A percentile compares a stretch with the other conserved stretches of the same genome.
Conservation (phyloP, 2,797 vertebrate genomes). For the Chrysocyon brachyurus region DNA sequence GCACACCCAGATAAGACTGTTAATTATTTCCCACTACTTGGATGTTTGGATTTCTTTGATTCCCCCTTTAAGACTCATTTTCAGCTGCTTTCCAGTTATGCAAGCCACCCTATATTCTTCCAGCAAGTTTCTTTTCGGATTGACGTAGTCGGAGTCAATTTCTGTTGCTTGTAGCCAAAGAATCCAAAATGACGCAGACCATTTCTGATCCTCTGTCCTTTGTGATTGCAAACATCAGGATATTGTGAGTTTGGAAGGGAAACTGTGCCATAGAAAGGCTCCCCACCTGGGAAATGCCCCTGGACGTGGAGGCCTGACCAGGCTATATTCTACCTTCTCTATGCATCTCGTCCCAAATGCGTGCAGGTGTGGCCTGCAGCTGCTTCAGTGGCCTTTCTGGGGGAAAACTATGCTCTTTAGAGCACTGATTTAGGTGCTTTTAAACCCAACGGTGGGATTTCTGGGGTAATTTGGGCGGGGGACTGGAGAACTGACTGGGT, state of each 20-base stretch:
- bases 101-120: neutral
- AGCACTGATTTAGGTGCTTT: neutral
- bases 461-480: neutral
- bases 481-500: neutral
- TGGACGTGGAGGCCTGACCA: accelerated
- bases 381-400: accelerated
- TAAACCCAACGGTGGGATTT: neutral
- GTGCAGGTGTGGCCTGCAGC: accelerated
- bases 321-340: neutral
- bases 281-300: neutral
- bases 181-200: neutral
- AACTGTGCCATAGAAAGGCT: too few species aligned
- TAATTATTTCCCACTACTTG: too few species aligned
- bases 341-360: accelerated
- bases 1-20: neutral
- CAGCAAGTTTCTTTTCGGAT: neutral
- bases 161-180: neutral
- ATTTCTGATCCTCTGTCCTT: neutral
- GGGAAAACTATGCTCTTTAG: too few species aligned
- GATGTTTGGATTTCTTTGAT: neutral
- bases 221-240: neutral
- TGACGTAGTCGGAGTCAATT: neutral
- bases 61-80: too few species aligned
- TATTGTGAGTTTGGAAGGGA: neutral
- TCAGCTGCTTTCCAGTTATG: neutral